These are phyloP conservation scores for Invenusta paracnida DNA, from an alignment of 2,888 invertebrate genomes.

Conservation along the genomic window DNA sequence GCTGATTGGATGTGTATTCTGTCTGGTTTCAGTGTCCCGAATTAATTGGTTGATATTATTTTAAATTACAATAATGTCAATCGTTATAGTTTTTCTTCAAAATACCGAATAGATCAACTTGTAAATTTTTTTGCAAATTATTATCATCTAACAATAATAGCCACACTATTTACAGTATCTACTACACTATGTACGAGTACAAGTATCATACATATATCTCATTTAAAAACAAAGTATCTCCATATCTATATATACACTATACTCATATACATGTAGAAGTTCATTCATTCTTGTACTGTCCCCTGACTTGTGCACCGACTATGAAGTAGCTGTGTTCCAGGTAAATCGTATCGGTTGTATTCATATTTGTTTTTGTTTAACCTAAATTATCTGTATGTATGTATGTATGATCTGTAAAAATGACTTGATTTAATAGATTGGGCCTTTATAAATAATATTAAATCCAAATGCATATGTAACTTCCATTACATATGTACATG, in stretches of 20 bases:
- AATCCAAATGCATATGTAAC: no score
- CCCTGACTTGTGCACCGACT: slow-evolving; percentile 9
- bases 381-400: background rate
- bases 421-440: background rate
- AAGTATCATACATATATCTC: background rate
- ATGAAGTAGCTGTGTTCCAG: background rate
- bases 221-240: background rate
- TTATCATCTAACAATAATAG: background rate
- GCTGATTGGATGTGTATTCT: background rate
- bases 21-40: slow-evolving; percentile 1
- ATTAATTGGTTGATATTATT: no score
- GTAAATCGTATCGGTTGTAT: slow-evolving; percentile 13
- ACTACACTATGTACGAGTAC: background rate
- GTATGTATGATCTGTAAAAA: background rate
- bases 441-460: no score
- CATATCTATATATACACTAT: no score
- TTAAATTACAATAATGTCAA: no score
- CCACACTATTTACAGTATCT: background rate
- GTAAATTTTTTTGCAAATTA: no score
- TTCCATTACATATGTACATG: background rate
- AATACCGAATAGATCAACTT: background rate
- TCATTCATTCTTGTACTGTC: slow-evolving; percentile 16
- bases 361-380: slow-evolving; percentile 15
- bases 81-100: no score
- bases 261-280: no score